Evolutionary conservation across 2,113 vertebrate genomes (phyloP), one percentile per base, ranked within the genome.

Genomic region (Phalacrocorax carbo): DNA sequence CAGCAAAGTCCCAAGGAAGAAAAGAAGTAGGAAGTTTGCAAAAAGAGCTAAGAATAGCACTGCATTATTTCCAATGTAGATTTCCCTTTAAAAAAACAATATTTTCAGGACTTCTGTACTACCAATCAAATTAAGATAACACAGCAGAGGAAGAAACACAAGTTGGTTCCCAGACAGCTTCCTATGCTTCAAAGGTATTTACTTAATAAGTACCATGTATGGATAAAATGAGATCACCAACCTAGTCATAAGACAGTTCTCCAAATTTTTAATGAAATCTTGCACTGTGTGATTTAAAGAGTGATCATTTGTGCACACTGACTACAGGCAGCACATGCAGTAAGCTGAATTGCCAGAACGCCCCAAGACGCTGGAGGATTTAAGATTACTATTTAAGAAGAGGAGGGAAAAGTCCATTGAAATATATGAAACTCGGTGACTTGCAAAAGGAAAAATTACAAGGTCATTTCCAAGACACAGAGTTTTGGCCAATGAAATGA

Each of bases 221-320:
- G 95, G 95, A 90, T 95, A 73, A 96, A 94, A 91, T 91, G 94
- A 96, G 96, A 71, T 97, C 96, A 97, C 55, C 95, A 90, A n/a
- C 86, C 90, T 36, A 95, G 84, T 87, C 96, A 91, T 80, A 54
- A 80, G 73, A 89, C 18, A n/a, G 66, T 58, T 94, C 95, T 96
- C 94, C 96, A 85, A 11, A 77, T 90, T 88, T 88, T 92, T 97
- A 93, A 96, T 96, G 94, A 91, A 96, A 82, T 82, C 90, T 85
- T 76, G 72, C 70, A 51, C 44, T 71, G 40, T 34, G 16, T 72
- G 94, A 96, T 87, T 95, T 96, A 66, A 79, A 70, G 84, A 87
- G 83, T 27, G 83, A 40, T 62, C 65, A 11, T 0, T 68, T 18
- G 68, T 30, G 75, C 86, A 14, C 1, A 0, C 69, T 55, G 95